These are phyloP conservation scores for Betta splendens DNA, from an alignment of 2,797 vertebrate genomes.

Conservation along the genomic window DNA sequence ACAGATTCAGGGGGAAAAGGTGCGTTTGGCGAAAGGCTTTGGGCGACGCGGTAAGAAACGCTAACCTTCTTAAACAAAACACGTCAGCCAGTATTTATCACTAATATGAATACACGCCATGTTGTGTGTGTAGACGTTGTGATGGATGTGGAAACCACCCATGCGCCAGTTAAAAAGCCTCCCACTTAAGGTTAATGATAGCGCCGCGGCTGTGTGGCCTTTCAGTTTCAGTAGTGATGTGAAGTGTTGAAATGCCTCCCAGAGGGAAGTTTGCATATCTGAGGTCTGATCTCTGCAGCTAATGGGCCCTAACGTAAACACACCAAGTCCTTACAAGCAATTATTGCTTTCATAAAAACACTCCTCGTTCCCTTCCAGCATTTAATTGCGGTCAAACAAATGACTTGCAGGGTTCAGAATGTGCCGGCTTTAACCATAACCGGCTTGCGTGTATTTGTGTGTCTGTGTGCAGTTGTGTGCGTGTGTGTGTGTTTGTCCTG, in stretches of 20 bases:
- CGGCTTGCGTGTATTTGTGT: conserved; percentile 55
- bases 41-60: no score
- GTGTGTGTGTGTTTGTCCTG: conserved; percentile 12
- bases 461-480: conserved; percentile 25
- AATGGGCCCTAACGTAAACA: conserved; percentile 85
- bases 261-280: conserved; percentile 83
- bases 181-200: conserved; percentile 49
- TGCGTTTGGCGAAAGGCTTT: conserved; percentile 17
- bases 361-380: conserved; percentile 76
- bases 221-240: conserved; percentile 56
- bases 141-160: conserved; percentile 32
- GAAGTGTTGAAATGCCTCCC: conserved; percentile 80
- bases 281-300: conserved; percentile 82
- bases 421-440: conserved; percentile 61
- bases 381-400: conserved; percentile 85
- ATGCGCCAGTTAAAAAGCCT: conserved; percentile 18
- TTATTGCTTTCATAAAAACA: conserved; percentile 85
- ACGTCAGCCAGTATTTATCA: no score
- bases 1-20: no score
- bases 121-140: not conserved
- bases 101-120: no score
- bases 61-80: no score
- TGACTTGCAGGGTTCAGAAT: conserved; percentile 79
- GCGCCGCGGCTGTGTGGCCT: conserved; percentile 60
- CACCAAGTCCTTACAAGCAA: conserved; percentile 82